Evolutionary conservation across 2,113 vertebrate genomes (phyloP).

Genomic region (Psilopogon haemacephalus): DNA sequence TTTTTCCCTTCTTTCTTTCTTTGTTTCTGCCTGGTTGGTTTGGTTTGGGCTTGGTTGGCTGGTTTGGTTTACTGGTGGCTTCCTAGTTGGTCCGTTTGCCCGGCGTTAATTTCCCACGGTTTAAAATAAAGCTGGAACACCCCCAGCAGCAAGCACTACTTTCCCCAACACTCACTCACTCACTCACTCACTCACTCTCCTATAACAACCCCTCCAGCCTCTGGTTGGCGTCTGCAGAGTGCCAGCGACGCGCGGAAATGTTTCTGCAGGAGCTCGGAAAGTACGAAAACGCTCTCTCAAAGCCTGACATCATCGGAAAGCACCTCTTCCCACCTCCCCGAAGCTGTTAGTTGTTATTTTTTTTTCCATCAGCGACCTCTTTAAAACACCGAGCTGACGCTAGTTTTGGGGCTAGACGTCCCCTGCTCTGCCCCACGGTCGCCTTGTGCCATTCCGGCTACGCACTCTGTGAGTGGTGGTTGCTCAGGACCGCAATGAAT

Average conservation of each 20-base stretch:
- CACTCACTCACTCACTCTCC: not conserved
- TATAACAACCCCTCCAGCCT: not conserved
- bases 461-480: accelerated
- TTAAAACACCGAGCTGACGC: not conserved
- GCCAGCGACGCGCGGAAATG: not conserved
- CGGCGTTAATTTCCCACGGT: not conserved
- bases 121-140: not conserved
- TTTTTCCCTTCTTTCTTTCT: too few species aligned
- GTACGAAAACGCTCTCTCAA: not conserved
- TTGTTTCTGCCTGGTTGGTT: not conserved
- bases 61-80: not conserved
- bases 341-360: not conserved
- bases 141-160: not conserved
- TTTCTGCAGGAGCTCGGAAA: not conserved
- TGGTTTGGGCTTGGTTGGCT: not conserved
- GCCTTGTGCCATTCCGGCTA: not conserved
- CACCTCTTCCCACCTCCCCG: not conserved
- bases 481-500: not conserved
- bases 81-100: too few species aligned
- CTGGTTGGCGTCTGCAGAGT: not conserved
- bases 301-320: not conserved
- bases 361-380: not conserved
- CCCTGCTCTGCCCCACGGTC: not conserved
- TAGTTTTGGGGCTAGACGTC: accelerated
- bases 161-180: not conserved